phyloP scores from a whole-genome alignment of 1,140 invertebrate genomes.

The Cydia pomonella region DNA sequence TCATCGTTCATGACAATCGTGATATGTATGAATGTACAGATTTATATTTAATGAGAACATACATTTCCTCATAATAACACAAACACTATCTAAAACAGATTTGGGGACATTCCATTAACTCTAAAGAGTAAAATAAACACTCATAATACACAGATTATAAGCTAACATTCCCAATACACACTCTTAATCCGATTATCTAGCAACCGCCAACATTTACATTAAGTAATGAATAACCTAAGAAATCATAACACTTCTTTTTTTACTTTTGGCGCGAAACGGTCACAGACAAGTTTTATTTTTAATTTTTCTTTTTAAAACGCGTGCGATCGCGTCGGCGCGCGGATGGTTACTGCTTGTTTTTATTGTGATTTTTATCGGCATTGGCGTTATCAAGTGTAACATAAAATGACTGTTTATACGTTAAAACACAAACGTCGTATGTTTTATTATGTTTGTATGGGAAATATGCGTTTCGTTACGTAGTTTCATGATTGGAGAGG shows the following conservation, averaged over 20 bases:
- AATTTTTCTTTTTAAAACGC: constrained; percentile 27
- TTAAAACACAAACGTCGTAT: not conserved
- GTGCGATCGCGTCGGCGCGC: not conserved
- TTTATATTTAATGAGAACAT: no score
- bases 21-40: no score
- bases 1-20: no score
- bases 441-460: not conserved
- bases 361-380: constrained; percentile 17
- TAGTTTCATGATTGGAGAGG: not conserved
- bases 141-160: not conserved
- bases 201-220: not conserved
- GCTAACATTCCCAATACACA: not conserved
- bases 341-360: not conserved
- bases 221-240: not conserved
- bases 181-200: not conserved
- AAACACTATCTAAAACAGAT: not conserved
- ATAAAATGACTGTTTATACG: not conserved
- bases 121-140: not conserved
- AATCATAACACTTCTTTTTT: constrained; percentile 3
- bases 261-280: constrained; percentile 18
- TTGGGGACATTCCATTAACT: not conserved
- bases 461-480: not conserved
- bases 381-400: constrained; percentile 18
- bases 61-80: not conserved
- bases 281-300: constrained; percentile 8